Evolutionary conservation across 2,888 invertebrate species (phyloP), one percentile per base, ranked within the genome.

Genomic region (Drosophila monieri): DNA sequence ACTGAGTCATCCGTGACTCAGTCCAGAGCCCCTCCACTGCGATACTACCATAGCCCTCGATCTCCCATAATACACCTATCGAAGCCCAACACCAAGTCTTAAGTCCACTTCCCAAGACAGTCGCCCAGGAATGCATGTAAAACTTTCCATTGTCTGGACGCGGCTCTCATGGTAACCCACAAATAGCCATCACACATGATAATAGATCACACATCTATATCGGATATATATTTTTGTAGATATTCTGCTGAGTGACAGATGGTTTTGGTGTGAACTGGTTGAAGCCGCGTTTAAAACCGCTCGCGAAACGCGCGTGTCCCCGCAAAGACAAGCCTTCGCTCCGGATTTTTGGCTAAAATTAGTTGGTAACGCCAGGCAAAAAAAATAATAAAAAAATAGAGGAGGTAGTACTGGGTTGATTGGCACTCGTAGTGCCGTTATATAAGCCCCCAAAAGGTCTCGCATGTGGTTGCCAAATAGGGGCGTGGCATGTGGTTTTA

Each of bases 1-100:
- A 72, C 69, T 80, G 80, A 80, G 51, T 84, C 84, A 80, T 47
- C 39, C 10, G 44, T 71, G 73, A 77, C 55, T 74, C 60, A 10
- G 43, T 21, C 39, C 39, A 53, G 8, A 8, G 10, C 27, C 27
- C 10, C 10, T 6, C 32, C 15, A 1, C 12, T 2, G 10, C 18
- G 15, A 9, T 9, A 41, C 35, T 4, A n/a, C 35, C n/a, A n/a
- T n/a, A 35, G n/a, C n/a, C 1, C n/a, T n/a, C 27, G 3, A 27
- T 27, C 27, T 9, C 27, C 9, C 9, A 27, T 27, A 27, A 8
- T 27, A 27, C 8, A 9, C 27, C 27, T 27, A 9, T 27, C 27
- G 9, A 27, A 27, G 9, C 0, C 27, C 9, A 3, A 27, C 3
- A 9, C 6, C 0, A 9, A 8, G 27, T 5, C 9, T 27, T 27